Evolutionary conservation across 2,888 invertebrate species (phyloP), one percentile per base, ranked within the genome.

Genomic region (Polyommatus iphigenia): DNA sequence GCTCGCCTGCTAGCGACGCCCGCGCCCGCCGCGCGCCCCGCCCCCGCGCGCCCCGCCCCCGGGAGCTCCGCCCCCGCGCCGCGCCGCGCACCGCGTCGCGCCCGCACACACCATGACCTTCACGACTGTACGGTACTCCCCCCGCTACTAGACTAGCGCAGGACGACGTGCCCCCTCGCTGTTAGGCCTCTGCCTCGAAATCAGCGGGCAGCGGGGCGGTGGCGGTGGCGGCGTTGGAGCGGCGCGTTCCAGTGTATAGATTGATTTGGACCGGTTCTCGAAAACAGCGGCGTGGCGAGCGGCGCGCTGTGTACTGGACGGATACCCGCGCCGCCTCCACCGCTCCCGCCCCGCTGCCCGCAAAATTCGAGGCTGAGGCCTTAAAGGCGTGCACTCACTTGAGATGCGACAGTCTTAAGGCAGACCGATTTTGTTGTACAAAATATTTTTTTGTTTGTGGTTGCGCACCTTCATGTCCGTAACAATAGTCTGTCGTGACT

Each of bases 11-110:
- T 79, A 80, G 80, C 81, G 59, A 2, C 75, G 18, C 54, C 75
- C 67, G 62, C 62, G 24, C 24, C 20, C 62, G 20, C 24, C 73
- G 98, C 80, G 97, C 98, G 80, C 96, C 97, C 84, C 95, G 97
- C 80, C 71, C 62, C 75, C 59, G 57, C 6, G 24, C 24, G 73
- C 41, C 72, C 10, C 73, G 73, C 41, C 72, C n/a, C 72, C 62
- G 13, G n/a, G n/a, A n/a, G 73, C 41, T 46, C 10, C 73, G 73
- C 41, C 72, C n/a, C 72, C 62, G 13, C 76, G 62, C 72, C 77
- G 50, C 78, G 77, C 79, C 73, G 71, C 77, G 59, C 62, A 57
- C 78, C 79, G 46, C 78, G 76, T 20, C 50, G 57, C 72, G 50
- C 67, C 77, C 62, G 72, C 79, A 15, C 67, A 36, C 67, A 77